Percentiles rank a stretch among this genome's conserved stretches.
phyloP scores from a whole-genome alignment of 2,888 invertebrate genomes.

The Callinectes sapidus region DNA sequence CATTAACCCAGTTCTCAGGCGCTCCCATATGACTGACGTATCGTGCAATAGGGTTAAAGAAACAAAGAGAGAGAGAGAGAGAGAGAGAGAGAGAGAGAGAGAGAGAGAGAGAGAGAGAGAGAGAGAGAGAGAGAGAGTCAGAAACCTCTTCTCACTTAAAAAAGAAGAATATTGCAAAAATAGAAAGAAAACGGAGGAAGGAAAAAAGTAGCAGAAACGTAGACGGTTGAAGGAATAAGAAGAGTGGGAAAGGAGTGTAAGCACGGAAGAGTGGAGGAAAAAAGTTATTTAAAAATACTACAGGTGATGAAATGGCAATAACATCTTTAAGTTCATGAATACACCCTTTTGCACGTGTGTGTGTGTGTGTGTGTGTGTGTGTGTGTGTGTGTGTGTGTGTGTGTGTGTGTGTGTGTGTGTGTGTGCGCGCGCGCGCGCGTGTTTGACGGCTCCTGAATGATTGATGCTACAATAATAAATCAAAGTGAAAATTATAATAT shows the following conservation, averaged over 20 bases:
- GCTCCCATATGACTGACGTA: no score
- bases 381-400: conserved; percentile 33
- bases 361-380: conserved; percentile 23
- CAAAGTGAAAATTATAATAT: not conserved
- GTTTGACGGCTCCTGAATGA: not conserved
- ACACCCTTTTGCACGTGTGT: not conserved
- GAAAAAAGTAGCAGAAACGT: no score
- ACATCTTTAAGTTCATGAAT: not conserved
- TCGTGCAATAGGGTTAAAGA: not conserved
- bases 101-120: not conserved
- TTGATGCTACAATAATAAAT: no score
- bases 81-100: not conserved
- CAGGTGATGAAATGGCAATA: not conserved
- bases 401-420: conserved; percentile 29
- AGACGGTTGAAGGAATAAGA: not conserved
- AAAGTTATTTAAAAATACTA: not conserved
- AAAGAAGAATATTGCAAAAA: no score
- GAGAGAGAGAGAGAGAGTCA: not conserved
- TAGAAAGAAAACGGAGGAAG: no score
- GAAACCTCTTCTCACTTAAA: no score
- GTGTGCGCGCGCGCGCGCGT: not conserved
- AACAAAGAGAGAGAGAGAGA: not conserved
- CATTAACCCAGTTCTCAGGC: no score
- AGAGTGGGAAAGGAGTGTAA: not conserved
- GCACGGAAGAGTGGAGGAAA: no score